phyloP scores from a whole-genome alignment of 1,140 invertebrate species.

The Drosophila nannoptera region DNA sequence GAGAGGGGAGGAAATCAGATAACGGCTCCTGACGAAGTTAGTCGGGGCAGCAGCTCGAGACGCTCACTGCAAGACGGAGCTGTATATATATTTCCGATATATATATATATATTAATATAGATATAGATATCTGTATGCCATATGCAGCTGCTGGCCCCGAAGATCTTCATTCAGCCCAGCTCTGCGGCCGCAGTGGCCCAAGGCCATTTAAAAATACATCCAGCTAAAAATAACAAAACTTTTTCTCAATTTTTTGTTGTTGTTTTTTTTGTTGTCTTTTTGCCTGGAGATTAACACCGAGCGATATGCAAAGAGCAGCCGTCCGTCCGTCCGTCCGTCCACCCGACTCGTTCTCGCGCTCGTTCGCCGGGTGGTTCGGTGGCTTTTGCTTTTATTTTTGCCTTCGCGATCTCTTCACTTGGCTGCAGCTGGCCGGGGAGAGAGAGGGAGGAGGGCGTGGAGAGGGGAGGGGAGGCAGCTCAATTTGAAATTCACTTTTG shows the following conservation, averaged over 20 bases:
- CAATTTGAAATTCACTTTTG: slow-evolving; percentile 5
- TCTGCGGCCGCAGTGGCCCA: slow-evolving; percentile 35
- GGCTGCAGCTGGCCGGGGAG: neutral
- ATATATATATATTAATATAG: too few species aligned
- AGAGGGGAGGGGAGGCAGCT: neutral
- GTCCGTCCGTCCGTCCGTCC: slow-evolving; percentile 4
- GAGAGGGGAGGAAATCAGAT: too few species aligned
- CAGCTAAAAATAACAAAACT: slow-evolving; percentile 64
- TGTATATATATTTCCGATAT: too few species aligned
- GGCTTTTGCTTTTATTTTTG: slow-evolving; percentile 3
- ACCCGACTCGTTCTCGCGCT: slow-evolving; percentile 38
- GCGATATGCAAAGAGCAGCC: slow-evolving; percentile 55
- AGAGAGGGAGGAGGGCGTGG: neutral
- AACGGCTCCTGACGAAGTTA: too few species aligned
- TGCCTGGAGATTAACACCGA: slow-evolving; percentile 43
- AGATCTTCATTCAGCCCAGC: slow-evolving; percentile 24
- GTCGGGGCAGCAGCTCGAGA: too few species aligned
- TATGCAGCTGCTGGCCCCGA: slow-evolving; percentile 4
- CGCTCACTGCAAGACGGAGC: too few species aligned
- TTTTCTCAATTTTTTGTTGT: too few species aligned
- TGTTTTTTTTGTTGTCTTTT: too few species aligned
- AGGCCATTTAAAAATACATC: slow-evolving; percentile 76
- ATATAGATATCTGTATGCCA: too few species aligned
- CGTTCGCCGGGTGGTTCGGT: slow-evolving; percentile 24
- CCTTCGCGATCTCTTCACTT: neutral